These are phyloP conservation scores for Pheosia tremula DNA, from an alignment of 2,888 invertebrate species.

Conservation along the genomic window DNA sequence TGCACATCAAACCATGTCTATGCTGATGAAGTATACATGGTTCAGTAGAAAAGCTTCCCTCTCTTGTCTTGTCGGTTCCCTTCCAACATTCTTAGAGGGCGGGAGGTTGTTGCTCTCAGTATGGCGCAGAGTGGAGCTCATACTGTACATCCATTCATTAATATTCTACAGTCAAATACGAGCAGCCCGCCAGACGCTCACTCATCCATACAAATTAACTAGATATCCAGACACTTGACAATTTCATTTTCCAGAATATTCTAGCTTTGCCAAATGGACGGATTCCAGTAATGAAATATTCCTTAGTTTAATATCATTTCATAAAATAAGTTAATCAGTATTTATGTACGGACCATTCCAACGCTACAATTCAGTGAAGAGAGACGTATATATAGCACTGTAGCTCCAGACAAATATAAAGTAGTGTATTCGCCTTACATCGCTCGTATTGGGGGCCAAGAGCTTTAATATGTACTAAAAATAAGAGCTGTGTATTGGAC, in stretches of 20 bases:
- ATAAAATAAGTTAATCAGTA: not conserved
- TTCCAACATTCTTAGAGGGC: not conserved
- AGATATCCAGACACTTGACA: slow-evolving; percentile 4
- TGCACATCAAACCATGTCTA: too few species aligned
- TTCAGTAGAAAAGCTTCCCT: not conserved
- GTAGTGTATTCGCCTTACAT: not conserved
- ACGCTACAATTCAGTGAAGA: not conserved
- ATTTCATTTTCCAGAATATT: slow-evolving; percentile 7
- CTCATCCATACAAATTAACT: slow-evolving; percentile 1
- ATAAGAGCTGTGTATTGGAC: not conserved
- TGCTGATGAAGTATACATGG: not conserved
- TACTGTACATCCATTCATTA: not conserved
- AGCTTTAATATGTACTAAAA: slow-evolving; percentile 3
- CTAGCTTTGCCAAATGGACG: not conserved
- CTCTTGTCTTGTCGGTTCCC: not conserved
- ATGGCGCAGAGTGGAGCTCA: not conserved
- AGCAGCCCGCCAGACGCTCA: slow-evolving; percentile 1
- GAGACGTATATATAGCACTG: not conserved
- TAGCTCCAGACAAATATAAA: not conserved
- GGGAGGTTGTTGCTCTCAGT: not conserved
- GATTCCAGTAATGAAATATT: not conserved
- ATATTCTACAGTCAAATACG: not conserved
- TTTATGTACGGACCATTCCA: not conserved
- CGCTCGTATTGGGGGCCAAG: not conserved
- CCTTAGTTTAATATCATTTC: not conserved